phyloP scores from a whole-genome alignment of 2,888 invertebrate species.

The Coelopa pilipes region DNA sequence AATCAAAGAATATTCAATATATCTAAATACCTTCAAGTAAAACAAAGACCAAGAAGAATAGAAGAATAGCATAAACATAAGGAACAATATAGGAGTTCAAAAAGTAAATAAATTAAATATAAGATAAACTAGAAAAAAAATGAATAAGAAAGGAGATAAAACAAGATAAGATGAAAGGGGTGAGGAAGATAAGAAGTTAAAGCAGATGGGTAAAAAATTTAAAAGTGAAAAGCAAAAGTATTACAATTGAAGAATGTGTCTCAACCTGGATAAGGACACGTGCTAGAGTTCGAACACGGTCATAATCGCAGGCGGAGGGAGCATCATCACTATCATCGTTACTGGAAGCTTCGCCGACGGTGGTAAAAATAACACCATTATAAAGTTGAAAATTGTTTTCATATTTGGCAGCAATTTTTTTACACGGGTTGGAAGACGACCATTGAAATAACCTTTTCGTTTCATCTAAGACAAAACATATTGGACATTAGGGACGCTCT shows the following conservation, averaged over 20 bases:
- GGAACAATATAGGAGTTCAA: neutral
- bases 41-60: neutral
- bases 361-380: neutral
- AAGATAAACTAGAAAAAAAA: no score
- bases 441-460: no score
- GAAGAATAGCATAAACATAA: neutral
- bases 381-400: no score
- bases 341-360: neutral
- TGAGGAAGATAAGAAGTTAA: no score
- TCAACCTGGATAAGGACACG: conserved; percentile 26
- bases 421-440: no score
- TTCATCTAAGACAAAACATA: no score
- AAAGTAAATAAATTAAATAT: no score
- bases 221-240: conserved; percentile 42
- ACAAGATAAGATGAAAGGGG: no score
- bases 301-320: neutral
- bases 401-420: no score
- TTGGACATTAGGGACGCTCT: no score
- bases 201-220: neutral
- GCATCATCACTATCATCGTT: neutral
- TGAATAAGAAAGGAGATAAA: no score
- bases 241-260: conserved; percentile 42
- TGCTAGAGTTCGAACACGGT: conserved; percentile 19
- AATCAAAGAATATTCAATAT: no score
- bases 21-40: neutral